A percentile compares a stretch with the other conserved stretches of the same genome.
These are phyloP conservation scores for Echinops telfairi DNA, from an alignment of 2,113 vertebrate species.

Conservation along the genomic window DNA sequence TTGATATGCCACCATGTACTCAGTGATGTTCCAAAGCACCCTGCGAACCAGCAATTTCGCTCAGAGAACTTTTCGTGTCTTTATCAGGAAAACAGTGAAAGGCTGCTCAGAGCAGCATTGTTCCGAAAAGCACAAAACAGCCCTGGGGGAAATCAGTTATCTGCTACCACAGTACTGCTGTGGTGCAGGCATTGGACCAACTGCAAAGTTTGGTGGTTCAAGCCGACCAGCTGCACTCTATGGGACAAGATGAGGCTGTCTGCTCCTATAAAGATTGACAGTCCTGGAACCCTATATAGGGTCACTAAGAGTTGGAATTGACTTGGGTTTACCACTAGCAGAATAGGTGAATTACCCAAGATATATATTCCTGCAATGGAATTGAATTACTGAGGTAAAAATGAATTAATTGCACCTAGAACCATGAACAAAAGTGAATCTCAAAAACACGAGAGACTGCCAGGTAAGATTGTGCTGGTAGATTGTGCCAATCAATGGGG, in stretches of 20 bases:
- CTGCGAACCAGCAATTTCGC: neutral
- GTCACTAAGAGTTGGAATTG: no score
- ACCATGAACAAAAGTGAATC: conserved; percentile 1
- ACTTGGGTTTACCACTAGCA: neutral
- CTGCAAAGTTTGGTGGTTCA: no score
- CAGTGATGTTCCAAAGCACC: neutral
- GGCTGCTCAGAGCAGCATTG: conserved; percentile 1
- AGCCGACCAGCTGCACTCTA: no score
- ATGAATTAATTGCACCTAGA: neutral
- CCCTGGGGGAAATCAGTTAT: no score
- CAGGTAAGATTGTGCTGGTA: neutral
- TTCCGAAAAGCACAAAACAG: neutral
- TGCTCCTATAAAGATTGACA: no score
- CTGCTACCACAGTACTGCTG: no score
- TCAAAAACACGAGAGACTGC: neutral
- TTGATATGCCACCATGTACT: neutral
- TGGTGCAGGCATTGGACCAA: no score
- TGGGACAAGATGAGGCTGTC: no score
- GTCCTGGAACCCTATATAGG: no score
- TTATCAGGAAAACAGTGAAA: neutral
- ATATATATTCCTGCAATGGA: neutral
- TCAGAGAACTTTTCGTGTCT: neutral
- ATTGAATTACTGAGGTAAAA: neutral
- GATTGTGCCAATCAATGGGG: no score
- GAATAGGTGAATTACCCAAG: neutral